These are phyloP conservation scores for Ceuthmochares aereus DNA, from an alignment of 2,113 vertebrate genomes.

Conservation along the genomic window DNA sequence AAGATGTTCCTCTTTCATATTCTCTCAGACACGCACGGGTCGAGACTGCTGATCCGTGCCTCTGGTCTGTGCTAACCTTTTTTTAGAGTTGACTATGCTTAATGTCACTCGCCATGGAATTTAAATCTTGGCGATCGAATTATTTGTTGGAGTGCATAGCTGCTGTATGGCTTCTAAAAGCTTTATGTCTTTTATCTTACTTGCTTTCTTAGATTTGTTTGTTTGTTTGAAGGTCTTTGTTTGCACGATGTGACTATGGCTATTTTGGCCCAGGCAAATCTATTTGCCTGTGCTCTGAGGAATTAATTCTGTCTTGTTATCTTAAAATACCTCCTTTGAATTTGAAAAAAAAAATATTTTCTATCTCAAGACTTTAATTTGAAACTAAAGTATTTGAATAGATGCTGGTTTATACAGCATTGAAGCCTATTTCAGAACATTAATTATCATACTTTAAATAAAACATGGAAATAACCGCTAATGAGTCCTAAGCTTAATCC, in stretches of 20 bases:
- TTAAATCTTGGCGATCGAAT: background rate
- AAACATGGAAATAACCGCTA: background rate
- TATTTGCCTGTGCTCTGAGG: background rate
- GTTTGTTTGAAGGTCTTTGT: background rate
- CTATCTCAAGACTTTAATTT: background rate
- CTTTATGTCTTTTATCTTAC: background rate
- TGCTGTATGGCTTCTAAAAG: background rate
- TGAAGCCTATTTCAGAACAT: background rate
- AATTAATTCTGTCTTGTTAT: background rate
- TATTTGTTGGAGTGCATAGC: background rate
- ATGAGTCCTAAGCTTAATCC: background rate
- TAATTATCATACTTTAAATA: background rate
- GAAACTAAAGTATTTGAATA: background rate
- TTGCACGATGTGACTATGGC: rapidly evolving
- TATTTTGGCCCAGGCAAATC: background rate
- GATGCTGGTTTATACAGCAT: background rate
- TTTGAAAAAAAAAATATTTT: background rate
- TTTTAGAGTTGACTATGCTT: rapidly evolving
- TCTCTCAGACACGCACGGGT: rapidly evolving
- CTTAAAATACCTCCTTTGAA: background rate
- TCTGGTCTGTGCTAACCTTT: rapidly evolving
- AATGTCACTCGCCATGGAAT: rapidly evolving
- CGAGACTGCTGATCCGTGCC: no score
- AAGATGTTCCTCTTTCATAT: rapidly evolving
- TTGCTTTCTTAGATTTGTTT: no score